phyloP scores from a whole-genome alignment of 2,888 invertebrate genomes.

The Cheilosia scutellata region DNA sequence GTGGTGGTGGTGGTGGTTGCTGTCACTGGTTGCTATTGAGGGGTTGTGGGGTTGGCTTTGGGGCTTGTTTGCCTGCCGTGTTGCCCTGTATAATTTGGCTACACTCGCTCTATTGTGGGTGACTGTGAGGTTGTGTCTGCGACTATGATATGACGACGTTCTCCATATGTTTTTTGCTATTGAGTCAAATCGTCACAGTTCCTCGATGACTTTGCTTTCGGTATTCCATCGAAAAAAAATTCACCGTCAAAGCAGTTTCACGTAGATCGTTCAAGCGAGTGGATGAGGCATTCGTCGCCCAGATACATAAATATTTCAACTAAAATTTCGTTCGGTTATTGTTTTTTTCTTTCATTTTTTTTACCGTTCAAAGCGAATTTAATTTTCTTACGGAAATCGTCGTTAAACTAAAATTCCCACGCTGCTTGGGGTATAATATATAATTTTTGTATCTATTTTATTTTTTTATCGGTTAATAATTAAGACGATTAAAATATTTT shows the following conservation, averaged over 20 bases:
- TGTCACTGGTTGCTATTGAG: background rate
- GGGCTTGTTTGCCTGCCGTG: background rate
- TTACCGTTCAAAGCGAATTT: slow-evolving; percentile 7
- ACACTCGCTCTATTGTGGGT: slow-evolving; percentile 29
- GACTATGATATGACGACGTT: slow-evolving; percentile 17
- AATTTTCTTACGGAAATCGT: background rate
- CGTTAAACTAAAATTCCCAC: slow-evolving; percentile 5
- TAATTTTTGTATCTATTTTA: slow-evolving; percentile 11
- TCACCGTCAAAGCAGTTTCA: slow-evolving; percentile 53
- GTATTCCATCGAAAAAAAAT: slow-evolving; percentile 39
- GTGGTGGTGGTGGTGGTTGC: background rate
- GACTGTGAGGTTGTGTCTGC: slow-evolving; percentile 13
- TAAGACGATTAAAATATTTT: background rate
- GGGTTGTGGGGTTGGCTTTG: too few species aligned
- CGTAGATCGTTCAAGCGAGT: slow-evolving; percentile 53
- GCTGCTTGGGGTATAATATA: background rate
- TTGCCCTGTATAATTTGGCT: slow-evolving; percentile 41
- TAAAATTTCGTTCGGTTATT: background rate
- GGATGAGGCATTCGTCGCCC: slow-evolving; percentile 58
- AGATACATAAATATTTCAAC: slow-evolving; percentile 36
- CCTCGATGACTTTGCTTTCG: slow-evolving; percentile 19
- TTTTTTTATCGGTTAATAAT: slow-evolving; percentile 3
- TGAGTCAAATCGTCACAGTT: slow-evolving; percentile 41
- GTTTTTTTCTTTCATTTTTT: slow-evolving; percentile 16
- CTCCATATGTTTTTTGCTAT: slow-evolving; percentile 48